These are phyloP conservation scores for Caenorhabditis remanei DNA, from an alignment of 1,140 invertebrate genomes.

Conservation along the genomic window DNA sequence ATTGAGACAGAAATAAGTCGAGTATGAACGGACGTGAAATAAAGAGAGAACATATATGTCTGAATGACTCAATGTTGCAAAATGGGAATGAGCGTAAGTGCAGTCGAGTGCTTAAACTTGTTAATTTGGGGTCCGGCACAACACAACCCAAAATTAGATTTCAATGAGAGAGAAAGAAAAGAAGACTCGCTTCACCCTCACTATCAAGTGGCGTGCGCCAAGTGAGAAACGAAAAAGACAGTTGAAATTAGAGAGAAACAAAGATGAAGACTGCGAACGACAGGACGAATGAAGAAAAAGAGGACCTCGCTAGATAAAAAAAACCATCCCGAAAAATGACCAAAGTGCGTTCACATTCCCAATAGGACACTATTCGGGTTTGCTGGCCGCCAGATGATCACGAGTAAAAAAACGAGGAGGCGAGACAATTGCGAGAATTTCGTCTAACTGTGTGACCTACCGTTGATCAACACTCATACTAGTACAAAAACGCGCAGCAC, in stretches of 20 bases:
- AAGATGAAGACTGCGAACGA: constrained; percentile 11
- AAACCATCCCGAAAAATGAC: not conserved
- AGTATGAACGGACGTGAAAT: too few relatives aligned
- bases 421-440: not conserved
- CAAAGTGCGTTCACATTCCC: constrained; percentile 10
- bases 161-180: not conserved
- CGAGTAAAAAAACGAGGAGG: not conserved
- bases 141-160: constrained; percentile 25
- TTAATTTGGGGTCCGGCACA: constrained; percentile 28
- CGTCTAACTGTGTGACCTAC: not conserved
- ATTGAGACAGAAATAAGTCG: too few relatives aligned
- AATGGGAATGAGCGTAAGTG: not conserved
- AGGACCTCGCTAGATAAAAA: constrained; percentile 1
- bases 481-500: constrained; percentile 8
- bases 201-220: constrained; percentile 23
- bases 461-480: constrained; percentile 9
- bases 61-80: too few relatives aligned
- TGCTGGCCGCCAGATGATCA: not conserved
- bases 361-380: not conserved
- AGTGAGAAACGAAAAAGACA: not conserved
- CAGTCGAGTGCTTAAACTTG: constrained; percentile 19
- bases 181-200: constrained; percentile 22
- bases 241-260: not conserved
- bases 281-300: constrained; percentile 5
- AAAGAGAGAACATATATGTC: too few relatives aligned